Evolutionary conservation across 2,113 vertebrate genomes (phyloP).

Genomic region (Pollimyrus isidori): DNA sequence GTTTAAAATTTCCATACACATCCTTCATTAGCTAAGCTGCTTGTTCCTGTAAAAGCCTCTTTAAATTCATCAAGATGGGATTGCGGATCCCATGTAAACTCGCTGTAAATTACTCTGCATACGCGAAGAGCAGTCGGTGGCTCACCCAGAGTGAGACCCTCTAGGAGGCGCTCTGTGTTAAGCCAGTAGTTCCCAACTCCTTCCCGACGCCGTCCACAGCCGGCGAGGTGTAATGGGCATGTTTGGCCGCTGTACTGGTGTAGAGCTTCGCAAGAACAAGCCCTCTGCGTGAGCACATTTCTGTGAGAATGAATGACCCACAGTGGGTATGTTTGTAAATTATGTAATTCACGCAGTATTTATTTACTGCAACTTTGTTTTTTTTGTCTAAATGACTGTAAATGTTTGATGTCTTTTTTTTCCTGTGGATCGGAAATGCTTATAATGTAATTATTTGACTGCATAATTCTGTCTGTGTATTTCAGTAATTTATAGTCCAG

Average conservation of each 20-base stretch:
- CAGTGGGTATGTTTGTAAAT: slow-evolving; percentile 84
- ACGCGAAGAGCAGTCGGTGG: neutral
- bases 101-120: neutral
- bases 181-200: neutral
- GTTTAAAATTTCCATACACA: slow-evolving; percentile 53
- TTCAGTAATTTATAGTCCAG: slow-evolving; percentile 64
- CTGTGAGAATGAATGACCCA: slow-evolving; percentile 76
- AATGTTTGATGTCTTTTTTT: slow-evolving; percentile 39
- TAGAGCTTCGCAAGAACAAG: slow-evolving; percentile 45
- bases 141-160: neutral
- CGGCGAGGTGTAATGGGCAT: neutral
- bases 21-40: slow-evolving; percentile 52
- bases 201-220: neutral
- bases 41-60: slow-evolving; percentile 43
- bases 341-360: slow-evolving; percentile 80
- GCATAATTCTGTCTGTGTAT: slow-evolving; percentile 37
- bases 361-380: slow-evolving; percentile 74
- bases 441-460: slow-evolving; percentile 40
- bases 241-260: slow-evolving; percentile 13
- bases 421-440: slow-evolving; percentile 68
- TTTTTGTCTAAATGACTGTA: slow-evolving; percentile 41
- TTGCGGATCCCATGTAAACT: neutral
- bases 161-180: neutral
- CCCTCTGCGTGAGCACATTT: slow-evolving; percentile 39
- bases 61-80: neutral